Conservation (phyloP, 2,888 invertebrate species). For the Tachina lurida region DNA sequence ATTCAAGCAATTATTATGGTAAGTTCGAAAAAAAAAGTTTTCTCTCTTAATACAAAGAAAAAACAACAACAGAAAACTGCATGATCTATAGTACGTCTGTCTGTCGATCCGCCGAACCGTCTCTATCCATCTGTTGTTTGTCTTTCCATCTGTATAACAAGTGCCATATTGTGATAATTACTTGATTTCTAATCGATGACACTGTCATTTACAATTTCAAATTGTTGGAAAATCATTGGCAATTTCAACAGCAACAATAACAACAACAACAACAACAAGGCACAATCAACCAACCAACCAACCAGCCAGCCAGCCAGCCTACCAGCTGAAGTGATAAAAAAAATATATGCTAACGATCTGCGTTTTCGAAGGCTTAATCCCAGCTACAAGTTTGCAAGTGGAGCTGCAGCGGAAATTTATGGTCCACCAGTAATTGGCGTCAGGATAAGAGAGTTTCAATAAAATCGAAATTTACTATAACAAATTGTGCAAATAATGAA, state of each 20-base stretch:
- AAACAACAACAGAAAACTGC: background rate
- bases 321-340: slow-evolving; percentile 52
- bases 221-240: slow-evolving; percentile 67
- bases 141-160: slow-evolving; percentile 57
- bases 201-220: slow-evolving; percentile 71
- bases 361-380: background rate
- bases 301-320: slow-evolving; percentile 40
- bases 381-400: slow-evolving; percentile 4
- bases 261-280: slow-evolving; percentile 1
- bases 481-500: slow-evolving; percentile 49
- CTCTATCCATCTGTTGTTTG: background rate
- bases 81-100: background rate
- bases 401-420: slow-evolving; percentile 60
- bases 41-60: background rate
- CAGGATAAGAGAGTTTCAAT: slow-evolving; percentile 58
- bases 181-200: slow-evolving; percentile 71
- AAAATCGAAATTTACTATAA: slow-evolving; percentile 53
- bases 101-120: background rate
- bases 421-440: slow-evolving; percentile 32
- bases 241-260: slow-evolving; percentile 45
- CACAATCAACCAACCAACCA: slow-evolving; percentile 41
- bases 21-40: slow-evolving; percentile 15
- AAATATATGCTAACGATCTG: slow-evolving; percentile 49
- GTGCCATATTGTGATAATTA: slow-evolving; percentile 72
- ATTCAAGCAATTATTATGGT: slow-evolving; percentile 37